Percentiles rank a stretch among this genome's conserved stretches.
phyloP scores from a whole-genome alignment of 1,140 invertebrate genomes.

The Probaryconus sp. region DNA sequence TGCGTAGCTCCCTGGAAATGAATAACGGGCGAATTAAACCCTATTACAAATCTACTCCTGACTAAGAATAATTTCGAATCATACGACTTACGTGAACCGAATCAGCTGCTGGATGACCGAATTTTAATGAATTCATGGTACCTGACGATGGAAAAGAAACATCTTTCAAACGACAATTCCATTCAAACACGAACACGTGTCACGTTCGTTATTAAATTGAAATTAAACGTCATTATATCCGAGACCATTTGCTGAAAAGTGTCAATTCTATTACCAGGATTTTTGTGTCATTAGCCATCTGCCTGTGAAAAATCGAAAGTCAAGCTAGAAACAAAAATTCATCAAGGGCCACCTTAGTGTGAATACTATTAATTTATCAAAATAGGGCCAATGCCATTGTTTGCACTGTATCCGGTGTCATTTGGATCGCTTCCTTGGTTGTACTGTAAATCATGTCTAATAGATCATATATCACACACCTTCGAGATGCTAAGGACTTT shows the following conservation, averaged over 20 bases:
- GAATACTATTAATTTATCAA: slow-evolving; percentile 51
- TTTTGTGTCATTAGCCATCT: slow-evolving; percentile 25
- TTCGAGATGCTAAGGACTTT: slow-evolving; percentile 27
- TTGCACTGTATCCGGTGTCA: slow-evolving; percentile 42
- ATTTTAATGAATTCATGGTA: slow-evolving; percentile 12
- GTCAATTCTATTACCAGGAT: background rate
- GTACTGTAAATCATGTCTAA: slow-evolving; percentile 63
- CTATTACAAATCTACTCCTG: slow-evolving; percentile 33
- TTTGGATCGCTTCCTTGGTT: slow-evolving; percentile 46
- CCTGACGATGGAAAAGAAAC: background rate
- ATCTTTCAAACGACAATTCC: slow-evolving; percentile 8
- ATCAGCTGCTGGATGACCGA: slow-evolving; percentile 31
- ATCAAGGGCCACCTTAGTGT: slow-evolving; percentile 35
- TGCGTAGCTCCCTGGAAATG: slow-evolving; percentile 66
- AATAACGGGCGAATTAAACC: slow-evolving; percentile 50
- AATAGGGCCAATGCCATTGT: slow-evolving; percentile 47
- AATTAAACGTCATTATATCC: slow-evolving; percentile 11
- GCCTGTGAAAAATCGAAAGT: slow-evolving; percentile 28
- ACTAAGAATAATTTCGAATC: slow-evolving; percentile 14
- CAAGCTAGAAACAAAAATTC: slow-evolving; percentile 6
- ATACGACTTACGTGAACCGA: slow-evolving; percentile 1
- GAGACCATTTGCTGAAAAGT: background rate
- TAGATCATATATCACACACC: slow-evolving; percentile 62
- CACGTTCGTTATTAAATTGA: slow-evolving; percentile 22
- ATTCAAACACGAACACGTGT: slow-evolving; percentile 33